These are phyloP conservation scores for Ursus arctos DNA, from an alignment of 2,113 vertebrate genomes.

Conservation along the genomic window DNA sequence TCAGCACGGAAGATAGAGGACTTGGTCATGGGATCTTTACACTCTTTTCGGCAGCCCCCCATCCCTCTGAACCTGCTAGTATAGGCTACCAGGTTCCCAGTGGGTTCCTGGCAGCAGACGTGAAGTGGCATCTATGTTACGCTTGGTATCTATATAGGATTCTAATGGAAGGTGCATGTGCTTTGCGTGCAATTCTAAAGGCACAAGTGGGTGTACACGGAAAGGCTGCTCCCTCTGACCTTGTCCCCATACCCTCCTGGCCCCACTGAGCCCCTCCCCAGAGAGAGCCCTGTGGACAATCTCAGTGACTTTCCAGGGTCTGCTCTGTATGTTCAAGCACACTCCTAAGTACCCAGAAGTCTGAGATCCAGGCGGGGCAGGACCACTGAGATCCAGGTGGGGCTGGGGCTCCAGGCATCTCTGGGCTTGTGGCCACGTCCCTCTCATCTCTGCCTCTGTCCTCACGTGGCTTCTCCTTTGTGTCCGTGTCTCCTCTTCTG, in stretches of 20 bases:
- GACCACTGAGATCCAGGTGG: too few species aligned
- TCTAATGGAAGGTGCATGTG: not conserved
- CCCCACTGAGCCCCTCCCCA: not conserved
- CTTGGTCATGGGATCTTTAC: too few species aligned
- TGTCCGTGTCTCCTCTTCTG: too few species aligned
- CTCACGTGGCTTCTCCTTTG: not conserved
- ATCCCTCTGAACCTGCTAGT: not conserved
- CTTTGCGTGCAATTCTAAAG: not conserved
- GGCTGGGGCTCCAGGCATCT: too few species aligned
- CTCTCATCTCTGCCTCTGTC: too few species aligned
- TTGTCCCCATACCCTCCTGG: not conserved
- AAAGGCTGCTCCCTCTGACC: not conserved
- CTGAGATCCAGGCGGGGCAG: too few species aligned
- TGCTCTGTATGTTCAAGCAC: not conserved
- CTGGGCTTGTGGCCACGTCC: too few species aligned
- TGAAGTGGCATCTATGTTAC: not conserved
- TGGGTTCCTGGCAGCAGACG: not conserved
- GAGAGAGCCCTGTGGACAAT: not conserved
- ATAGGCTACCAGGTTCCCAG: too few species aligned
- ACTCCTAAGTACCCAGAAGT: too few species aligned
- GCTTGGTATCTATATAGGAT: not conserved
- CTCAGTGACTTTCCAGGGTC: not conserved
- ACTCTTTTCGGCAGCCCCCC: not conserved
- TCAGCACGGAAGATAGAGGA: fast-evolving
- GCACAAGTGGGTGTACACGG: not conserved